Conservation (phyloP, 2,888 invertebrate species). For the Clistopyga incitator region DNA sequence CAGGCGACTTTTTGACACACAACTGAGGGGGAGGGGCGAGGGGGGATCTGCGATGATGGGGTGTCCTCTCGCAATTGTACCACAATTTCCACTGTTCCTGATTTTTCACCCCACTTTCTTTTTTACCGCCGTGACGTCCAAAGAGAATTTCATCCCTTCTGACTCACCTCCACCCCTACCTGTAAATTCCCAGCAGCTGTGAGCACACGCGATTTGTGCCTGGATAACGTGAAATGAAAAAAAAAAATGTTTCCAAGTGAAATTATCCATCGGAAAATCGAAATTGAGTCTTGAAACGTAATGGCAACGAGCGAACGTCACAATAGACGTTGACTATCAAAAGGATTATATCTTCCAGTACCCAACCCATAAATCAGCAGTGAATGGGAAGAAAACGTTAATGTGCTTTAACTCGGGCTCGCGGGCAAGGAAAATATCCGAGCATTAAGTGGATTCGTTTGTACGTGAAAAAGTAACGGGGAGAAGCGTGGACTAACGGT, state of each 20-base stretch:
- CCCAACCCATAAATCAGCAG: too few relatives aligned
- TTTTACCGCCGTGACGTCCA: not conserved
- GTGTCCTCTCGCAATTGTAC: not conserved
- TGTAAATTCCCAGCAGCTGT: slow-evolving; percentile 45
- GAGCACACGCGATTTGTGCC: slow-evolving; percentile 11
- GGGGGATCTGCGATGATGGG: not conserved
- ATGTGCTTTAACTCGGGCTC: slow-evolving; percentile 10
- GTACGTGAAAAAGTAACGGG: slow-evolving; percentile 44
- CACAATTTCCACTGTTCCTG: slow-evolving; percentile 23
- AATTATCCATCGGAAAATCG: slow-evolving; percentile 44
- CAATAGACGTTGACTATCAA: slow-evolving; percentile 22
- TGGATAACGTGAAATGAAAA: slow-evolving; percentile 52
- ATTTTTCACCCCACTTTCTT: slow-evolving; percentile 50
- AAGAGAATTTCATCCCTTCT: slow-evolving; percentile 39
- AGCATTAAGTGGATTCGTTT: slow-evolving; percentile 26
- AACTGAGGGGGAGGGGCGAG: slow-evolving; percentile 15
- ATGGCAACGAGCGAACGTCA: slow-evolving; percentile 29
- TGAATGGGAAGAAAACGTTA: not conserved
- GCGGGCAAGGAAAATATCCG: slow-evolving; percentile 16
- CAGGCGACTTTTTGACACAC: slow-evolving; percentile 46
- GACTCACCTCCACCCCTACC: slow-evolving; percentile 10
- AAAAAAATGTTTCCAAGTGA: slow-evolving; percentile 45
- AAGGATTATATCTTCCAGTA: slow-evolving; percentile 5
- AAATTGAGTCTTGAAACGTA: slow-evolving; percentile 54
- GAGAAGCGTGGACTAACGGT: slow-evolving; percentile 55